A percentile compares a stretch with the other conserved stretches of the same genome.
phyloP scores from a whole-genome alignment of 2,113 vertebrate genomes.

The Psammodynastes pulverulentus region DNA sequence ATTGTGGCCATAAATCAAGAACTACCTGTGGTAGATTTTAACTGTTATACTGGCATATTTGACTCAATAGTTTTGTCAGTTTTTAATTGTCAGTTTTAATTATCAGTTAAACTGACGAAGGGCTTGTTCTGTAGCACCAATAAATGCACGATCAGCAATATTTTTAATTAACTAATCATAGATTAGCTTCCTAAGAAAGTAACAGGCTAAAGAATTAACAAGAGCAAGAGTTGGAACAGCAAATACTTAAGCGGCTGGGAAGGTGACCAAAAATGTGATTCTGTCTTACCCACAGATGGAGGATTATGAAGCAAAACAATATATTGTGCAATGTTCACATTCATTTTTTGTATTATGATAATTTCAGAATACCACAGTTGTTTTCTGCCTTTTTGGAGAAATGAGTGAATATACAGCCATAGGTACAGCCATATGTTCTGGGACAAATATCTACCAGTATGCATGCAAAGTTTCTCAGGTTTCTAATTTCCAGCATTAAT shows the following conservation, averaged over 20 bases:
- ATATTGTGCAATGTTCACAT: not conserved
- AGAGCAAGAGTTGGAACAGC: not conserved
- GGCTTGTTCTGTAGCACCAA: not conserved
- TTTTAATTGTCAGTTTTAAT: not conserved
- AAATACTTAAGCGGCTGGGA: not conserved
- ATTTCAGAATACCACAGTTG: not conserved
- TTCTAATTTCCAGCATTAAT: too few relatives aligned
- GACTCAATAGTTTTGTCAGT: not conserved
- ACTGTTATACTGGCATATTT: too few relatives aligned
- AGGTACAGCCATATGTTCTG: not conserved
- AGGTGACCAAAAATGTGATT: not conserved
- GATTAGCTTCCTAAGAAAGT: not conserved
- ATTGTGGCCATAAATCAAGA: too few relatives aligned
- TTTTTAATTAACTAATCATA: not conserved
- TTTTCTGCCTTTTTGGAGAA: not conserved
- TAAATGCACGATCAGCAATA: not conserved
- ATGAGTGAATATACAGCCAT: not conserved
- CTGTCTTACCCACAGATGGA: not conserved
- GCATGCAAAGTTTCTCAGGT: not conserved
- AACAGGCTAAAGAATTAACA: not conserved
- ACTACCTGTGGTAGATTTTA: too few relatives aligned
- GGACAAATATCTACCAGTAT: not conserved
- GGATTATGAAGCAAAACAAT: not conserved
- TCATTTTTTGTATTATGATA: not conserved
- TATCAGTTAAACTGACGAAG: not conserved